These are phyloP conservation scores for Aepyceros melampus DNA, from an alignment of 2,113 vertebrate genomes.

Conservation along the genomic window DNA sequence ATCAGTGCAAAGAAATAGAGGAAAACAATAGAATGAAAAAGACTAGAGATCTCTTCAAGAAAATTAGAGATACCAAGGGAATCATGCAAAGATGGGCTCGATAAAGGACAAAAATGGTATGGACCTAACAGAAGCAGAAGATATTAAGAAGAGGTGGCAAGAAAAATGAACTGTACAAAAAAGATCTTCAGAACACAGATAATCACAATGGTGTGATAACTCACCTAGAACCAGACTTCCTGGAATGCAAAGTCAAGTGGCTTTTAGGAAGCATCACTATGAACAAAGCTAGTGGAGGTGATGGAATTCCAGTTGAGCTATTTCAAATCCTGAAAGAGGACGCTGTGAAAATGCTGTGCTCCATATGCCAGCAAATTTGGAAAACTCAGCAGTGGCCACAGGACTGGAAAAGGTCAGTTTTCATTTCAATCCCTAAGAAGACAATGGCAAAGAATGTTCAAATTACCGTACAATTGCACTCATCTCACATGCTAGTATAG, in stretches of 20 bases:
- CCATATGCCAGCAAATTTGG: background rate
- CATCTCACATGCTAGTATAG: background rate
- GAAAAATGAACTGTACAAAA: background rate
- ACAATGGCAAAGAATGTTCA: background rate
- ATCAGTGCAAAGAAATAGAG: background rate
- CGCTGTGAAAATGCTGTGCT: background rate
- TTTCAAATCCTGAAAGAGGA: background rate
- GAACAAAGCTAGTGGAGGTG: background rate
- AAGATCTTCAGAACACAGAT: background rate
- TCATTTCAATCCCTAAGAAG: background rate
- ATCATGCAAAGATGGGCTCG: background rate
- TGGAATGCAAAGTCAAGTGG: background rate
- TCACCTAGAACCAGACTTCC: background rate
- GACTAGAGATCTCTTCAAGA: background rate
- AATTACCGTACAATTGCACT: background rate
- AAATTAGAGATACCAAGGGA: background rate
- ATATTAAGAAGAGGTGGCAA: background rate
- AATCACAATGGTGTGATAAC: background rate
- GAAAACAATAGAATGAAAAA: background rate
- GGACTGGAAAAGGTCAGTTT: background rate
- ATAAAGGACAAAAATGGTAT: background rate
- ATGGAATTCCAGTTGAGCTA: background rate
- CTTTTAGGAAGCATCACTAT: background rate
- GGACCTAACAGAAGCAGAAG: background rate
- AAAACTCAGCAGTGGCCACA: background rate